Base-by-base conservation (phyloP, 2,888 invertebrate genomes). In the Nebria salina region DNA sequence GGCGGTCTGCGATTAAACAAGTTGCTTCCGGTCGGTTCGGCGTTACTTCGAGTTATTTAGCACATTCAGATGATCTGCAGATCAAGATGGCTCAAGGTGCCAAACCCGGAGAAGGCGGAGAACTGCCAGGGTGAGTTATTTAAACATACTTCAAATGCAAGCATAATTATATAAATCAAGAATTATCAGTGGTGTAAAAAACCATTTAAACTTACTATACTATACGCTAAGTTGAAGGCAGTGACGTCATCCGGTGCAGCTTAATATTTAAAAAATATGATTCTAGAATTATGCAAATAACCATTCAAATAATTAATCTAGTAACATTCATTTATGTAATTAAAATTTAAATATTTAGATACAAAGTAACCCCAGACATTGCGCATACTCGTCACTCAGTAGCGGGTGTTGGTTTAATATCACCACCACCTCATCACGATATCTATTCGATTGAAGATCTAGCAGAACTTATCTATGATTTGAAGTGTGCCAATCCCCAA, bases 31-130 rank as follows among this genome's bases (percentile, higher is more conserved):
- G 99, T 7, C 93, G 99, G 75, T 99, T 99, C 90, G 99, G 99
- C 8, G 99, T 99, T 3, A 99, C 98, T 0, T 97, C 98, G 13
- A 95, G 98, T 0, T 99, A 99, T 88, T 90, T 99, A 84, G 98
- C 98, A 8, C 97, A 99, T 90, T 97, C 99, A 0, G 99, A 99
- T 89, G 99, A 99, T 89, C 89, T 99, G 84, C 99, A 99, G 90
- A 99, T 99, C 87, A 99, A 99, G 91, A 99, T 99, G 99, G 99
- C 99, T 7, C 89, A 99, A 90, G 98, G 99, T 1, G 99, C 99
- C 79, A 99, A 99, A 88, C 99, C 99, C 0, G 99, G 99, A 0
- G 99, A 99, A 90, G 99, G 99, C 26, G 99, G 99, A 1, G 99
- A 99, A 89, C 89, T 99, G 81, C 99, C 99, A 0, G 98, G 89